A percentile compares a stretch with the other conserved stretches of the same genome.
phyloP scores from a whole-genome alignment of 2,797 vertebrate species.

The Chelidonichthys spinosus region DNA sequence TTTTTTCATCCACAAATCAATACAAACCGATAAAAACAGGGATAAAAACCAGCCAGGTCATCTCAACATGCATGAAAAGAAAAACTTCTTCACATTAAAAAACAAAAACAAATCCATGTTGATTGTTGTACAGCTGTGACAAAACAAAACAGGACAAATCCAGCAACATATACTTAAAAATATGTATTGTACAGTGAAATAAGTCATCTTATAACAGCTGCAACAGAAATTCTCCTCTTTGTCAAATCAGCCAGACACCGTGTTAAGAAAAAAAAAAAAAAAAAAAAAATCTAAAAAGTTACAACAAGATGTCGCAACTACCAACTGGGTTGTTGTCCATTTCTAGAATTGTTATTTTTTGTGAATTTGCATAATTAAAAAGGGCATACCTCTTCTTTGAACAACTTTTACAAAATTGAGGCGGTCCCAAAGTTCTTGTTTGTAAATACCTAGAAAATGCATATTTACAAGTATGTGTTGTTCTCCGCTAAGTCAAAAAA shows the following conservation, averaged over 20 bases:
- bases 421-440: slow-evolving; percentile 78
- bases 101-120: slow-evolving; percentile 67
- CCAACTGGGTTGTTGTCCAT: slow-evolving; percentile 62
- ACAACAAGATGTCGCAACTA: slow-evolving; percentile 66
- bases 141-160: slow-evolving; percentile 63
- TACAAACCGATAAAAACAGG: slow-evolving; percentile 85
- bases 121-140: slow-evolving; percentile 83
- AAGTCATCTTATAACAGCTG: slow-evolving; percentile 60
- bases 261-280: slow-evolving; percentile 32
- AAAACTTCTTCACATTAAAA: slow-evolving; percentile 78
- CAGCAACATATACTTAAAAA: slow-evolving; percentile 67
- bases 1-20: slow-evolving; percentile 77
- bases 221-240: slow-evolving; percentile 70
- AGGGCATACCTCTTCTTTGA: slow-evolving; percentile 79
- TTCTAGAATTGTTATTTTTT: slow-evolving; percentile 72
- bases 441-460: slow-evolving; percentile 86
- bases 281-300: slow-evolving; percentile 61
- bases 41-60: slow-evolving; percentile 86
- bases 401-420: slow-evolving; percentile 84
- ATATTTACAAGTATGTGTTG: slow-evolving; percentile 83
- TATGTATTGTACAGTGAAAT: slow-evolving; percentile 74
- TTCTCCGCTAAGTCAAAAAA: slow-evolving; percentile 70
- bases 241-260: slow-evolving; percentile 65
- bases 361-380: slow-evolving; percentile 86
- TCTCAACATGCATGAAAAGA: slow-evolving; percentile 92